Evolutionary conservation across 2,113 vertebrate genomes (phyloP), one percentile per base, ranked within the genome.

Genomic region (Pelobates fuscus): DNA sequence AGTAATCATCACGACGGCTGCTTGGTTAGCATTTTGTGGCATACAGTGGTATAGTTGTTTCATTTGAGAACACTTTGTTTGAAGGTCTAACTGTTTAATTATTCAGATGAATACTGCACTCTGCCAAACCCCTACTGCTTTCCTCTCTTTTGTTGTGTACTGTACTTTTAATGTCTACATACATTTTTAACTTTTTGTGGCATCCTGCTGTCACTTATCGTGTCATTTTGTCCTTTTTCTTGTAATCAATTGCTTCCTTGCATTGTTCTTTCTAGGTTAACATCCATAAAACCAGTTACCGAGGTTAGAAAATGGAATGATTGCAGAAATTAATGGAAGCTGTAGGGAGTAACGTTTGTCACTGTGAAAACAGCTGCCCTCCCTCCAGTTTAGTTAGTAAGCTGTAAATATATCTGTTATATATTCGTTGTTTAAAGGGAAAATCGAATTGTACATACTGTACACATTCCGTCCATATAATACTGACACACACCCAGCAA

Each of bases 171-270:
- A 74, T 30, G 20, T 65, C 60, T 57, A 44, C 49, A 65, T 65
- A 30, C 44, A 74, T 63, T 54, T 72, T 64, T 72, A 26, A 64
- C 43, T 43, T 72, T 72, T 64, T 37, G n/a, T 26, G 29, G 49
- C 46, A 65, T 74, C 61, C 71, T 57, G 60, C 61, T 74, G 71
- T 65, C 61, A 24, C 23, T 30, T 63, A 61, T 74, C 65, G 49
- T 74, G 71, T 61, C 21, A 25, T 41, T 64, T 64, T 57, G 61
- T 57, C 46, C 49, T 57, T 65, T 68, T 64, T 6, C 60, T 54
- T 64, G 23, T 65, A 65, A 73, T 73, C 61, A 55, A 65, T 74
- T 74, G 44, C 60, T 64, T 64, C 60, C 70, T 63, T 55, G 60
- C 29, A 64, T 73, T 73, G 70, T 73, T 54, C 29, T 3, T 11